Conservation (phyloP, 2,113 vertebrate species). For the Vulpes vulpes region DNA sequence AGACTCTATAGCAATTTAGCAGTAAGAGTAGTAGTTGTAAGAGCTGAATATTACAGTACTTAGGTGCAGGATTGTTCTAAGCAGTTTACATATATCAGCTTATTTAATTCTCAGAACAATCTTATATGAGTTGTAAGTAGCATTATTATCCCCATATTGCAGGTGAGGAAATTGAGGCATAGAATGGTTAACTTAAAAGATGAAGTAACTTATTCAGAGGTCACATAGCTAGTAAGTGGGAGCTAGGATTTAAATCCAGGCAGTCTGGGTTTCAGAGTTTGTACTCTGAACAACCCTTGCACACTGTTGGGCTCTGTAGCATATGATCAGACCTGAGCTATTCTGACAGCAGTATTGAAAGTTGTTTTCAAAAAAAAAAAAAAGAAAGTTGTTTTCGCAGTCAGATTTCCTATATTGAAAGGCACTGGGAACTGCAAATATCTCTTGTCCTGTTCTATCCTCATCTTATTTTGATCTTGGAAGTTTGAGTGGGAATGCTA, state of each 20-base stretch:
- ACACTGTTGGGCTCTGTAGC: not conserved
- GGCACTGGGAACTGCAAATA: not conserved
- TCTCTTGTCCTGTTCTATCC: not conserved
- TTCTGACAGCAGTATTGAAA: not conserved
- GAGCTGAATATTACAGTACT: not conserved
- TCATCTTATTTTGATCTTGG: not conserved
- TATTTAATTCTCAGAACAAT: not conserved
- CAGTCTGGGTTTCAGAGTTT: not conserved
- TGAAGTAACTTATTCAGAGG: constrained; percentile 4
- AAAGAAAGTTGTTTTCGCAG: not conserved
- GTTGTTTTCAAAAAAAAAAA: too few relatives aligned
- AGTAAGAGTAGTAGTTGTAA: not conserved
- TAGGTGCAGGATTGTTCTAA: not conserved
- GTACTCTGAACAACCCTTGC: not conserved
- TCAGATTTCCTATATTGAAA: not conserved
- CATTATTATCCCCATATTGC: not conserved
- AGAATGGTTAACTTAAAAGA: not conserved
- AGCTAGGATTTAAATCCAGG: not conserved
- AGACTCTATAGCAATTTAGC: not conserved
- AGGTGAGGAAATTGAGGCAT: not conserved
- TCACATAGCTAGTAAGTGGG: not conserved
- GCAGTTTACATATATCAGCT: not conserved
- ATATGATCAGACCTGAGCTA: not conserved
- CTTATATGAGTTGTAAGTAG: not conserved
- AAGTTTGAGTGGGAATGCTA: not conserved